phyloP scores from a whole-genome alignment of 2,888 invertebrate species.

The Stramonita haemastoma region DNA sequence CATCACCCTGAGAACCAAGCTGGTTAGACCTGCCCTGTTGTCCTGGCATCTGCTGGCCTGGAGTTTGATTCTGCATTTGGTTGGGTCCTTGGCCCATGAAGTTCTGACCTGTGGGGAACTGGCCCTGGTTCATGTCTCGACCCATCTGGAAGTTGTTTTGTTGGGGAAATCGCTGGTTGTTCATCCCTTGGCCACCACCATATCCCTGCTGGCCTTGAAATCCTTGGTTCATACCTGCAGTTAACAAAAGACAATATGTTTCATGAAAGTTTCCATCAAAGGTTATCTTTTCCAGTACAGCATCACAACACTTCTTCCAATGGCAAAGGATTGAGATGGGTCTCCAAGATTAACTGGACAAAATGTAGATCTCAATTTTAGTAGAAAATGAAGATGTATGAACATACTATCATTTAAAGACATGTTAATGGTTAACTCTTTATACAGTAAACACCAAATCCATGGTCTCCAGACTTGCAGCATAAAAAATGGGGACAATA shows the following conservation, averaged over 20 bases:
- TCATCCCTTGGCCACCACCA: constrained; percentile 21
- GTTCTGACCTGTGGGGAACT: constrained; percentile 7
- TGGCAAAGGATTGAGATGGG: too few species aligned
- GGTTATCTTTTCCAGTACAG: too few species aligned
- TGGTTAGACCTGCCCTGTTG: constrained; percentile 25
- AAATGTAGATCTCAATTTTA: too few species aligned
- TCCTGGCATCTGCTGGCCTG: constrained; percentile 16
- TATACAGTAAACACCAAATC: too few species aligned
- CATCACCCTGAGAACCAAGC: not conserved
- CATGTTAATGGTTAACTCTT: too few species aligned
- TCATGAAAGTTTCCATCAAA: too few species aligned
- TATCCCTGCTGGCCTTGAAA: constrained; percentile 31
- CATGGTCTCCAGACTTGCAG: too few species aligned
- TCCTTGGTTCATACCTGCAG: constrained; percentile 22
- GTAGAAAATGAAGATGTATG: too few species aligned
- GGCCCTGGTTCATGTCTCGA: constrained; percentile 29
- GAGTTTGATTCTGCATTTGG: constrained; percentile 20
- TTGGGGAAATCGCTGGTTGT: constrained; percentile 32
- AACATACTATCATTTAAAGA: too few species aligned
- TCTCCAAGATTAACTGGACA: too few species aligned
- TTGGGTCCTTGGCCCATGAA: constrained; percentile 23
- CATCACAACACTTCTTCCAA: too few species aligned
- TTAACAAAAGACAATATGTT: not conserved
- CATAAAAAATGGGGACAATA: too few species aligned
- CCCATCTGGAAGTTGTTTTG: constrained; percentile 17